Conservation (phyloP, 2,113 vertebrate genomes). For the Leucosticte australis region DNA sequence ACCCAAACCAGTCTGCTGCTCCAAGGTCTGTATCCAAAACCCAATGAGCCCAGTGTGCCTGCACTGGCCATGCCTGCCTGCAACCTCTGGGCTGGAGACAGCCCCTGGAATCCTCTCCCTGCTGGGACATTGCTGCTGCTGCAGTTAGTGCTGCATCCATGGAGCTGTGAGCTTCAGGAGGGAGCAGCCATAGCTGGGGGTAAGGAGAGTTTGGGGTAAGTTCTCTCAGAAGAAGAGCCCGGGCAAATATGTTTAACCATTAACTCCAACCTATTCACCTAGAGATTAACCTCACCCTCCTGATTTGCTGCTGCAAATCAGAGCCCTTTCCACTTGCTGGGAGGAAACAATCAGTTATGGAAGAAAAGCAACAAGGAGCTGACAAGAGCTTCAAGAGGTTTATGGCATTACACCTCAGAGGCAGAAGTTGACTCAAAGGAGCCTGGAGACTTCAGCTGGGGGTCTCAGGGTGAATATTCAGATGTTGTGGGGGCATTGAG, state of each 20-base stretch:
- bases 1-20: neutral
- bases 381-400: neutral
- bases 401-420: neutral
- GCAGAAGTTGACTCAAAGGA: neutral
- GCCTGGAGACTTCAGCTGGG: neutral
- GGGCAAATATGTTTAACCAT: neutral
- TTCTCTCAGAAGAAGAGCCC: neutral
- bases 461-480: neutral
- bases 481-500: neutral
- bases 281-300: neutral
- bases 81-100: neutral
- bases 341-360: neutral
- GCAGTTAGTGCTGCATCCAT: neutral
- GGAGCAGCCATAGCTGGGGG: fast-evolving
- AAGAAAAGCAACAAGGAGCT: neutral
- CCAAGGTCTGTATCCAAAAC: neutral
- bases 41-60: neutral
- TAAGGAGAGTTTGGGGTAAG: neutral
- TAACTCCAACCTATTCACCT: neutral
- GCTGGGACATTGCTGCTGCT: neutral
- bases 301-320: neutral
- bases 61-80: neutral
- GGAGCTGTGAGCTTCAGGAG: neutral
- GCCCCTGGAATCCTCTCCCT: neutral
- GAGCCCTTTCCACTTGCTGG: neutral